Percentiles rank a stretch among this genome's conserved stretches.
Evolutionary conservation across 2,113 vertebrate genomes (phyloP).

Genomic region (Andinoacara biseriatus): DNA sequence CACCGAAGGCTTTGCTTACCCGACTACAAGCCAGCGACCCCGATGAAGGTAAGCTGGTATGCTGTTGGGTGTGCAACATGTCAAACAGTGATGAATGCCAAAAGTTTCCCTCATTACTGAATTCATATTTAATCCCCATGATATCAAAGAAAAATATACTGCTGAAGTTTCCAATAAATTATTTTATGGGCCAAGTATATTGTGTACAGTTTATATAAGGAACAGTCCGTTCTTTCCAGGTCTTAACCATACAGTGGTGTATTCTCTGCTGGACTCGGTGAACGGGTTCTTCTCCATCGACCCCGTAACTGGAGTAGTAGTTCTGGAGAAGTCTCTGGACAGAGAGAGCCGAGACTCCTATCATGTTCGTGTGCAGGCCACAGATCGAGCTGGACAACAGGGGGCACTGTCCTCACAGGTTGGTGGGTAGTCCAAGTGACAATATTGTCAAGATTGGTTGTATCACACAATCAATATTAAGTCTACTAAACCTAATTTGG

Average conservation of each 20-base stretch:
- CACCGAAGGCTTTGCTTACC: slow-evolving; percentile 89
- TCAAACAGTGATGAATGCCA: neutral
- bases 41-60: slow-evolving; percentile 85
- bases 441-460: neutral
- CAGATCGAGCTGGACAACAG: slow-evolving; percentile 84
- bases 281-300: slow-evolving; percentile 91
- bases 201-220: neutral
- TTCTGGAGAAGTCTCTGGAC: slow-evolving; percentile 90
- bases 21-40: slow-evolving; percentile 92
- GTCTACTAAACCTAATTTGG: neutral
- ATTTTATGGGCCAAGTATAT: neutral
- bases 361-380: slow-evolving; percentile 86
- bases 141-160: neutral
- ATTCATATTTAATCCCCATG: neutral
- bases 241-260: slow-evolving; percentile 88
- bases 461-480: neutral
- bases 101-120: neutral
- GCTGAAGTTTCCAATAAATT: neutral
- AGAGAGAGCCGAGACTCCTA: slow-evolving; percentile 89
- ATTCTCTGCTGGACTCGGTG: slow-evolving; percentile 88
- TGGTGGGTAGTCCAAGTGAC: slow-evolving; percentile 16
- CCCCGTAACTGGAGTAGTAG: slow-evolving; percentile 86
- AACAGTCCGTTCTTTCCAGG: slow-evolving; percentile 74
- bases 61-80: neutral
- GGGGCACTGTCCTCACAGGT: slow-evolving; percentile 86